Evolutionary conservation across 2,888 invertebrate species (phyloP), one percentile per base, ranked within the genome.

Genomic region (Megamerina dolium): DNA sequence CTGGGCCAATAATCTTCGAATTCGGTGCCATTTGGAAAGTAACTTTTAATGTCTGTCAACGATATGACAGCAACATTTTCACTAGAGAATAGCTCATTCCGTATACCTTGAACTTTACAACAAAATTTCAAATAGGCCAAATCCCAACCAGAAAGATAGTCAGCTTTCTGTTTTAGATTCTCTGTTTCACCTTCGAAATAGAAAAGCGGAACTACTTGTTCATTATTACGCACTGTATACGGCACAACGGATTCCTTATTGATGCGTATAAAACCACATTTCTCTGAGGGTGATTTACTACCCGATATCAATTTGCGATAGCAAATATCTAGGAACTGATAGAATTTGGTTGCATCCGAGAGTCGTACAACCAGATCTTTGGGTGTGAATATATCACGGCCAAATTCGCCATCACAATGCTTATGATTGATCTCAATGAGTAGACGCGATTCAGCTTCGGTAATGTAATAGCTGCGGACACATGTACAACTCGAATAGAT

Each of bases 1-100:
- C 84, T 85, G 0, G 92, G 92, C 92, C 92, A 92, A 69, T 91
- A 92, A 60, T 91, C 90, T 66, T 92, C 91, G 64, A 92, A 92
- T 56, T 85, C 81, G 1, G 91, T 91, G 18, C 88, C 88, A 8
- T 86, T 86, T 1, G 90, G 90, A 60, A 92, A 91, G 65, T 91
- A 91, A 67, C 87, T 87, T 66, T 87, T 88, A 57, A 92, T 89
- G 72, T 92, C 91, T 30, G 85, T 82, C 56, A 92, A 77, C 75
- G 89, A 90, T 47, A 92, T 91, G 59, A 91, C 91, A 41, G 87
- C 85, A 71, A 91, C 91, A 9, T 87, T 87, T 64, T 91, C 90
- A 75, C 87, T 88, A 16, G 89, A 87, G 72, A 92, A 91, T 46
- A 92, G 73, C 74, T 92, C 91, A 64, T 90, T 91, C 52, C 91